Evolutionary conservation across 37 sponge, comb jelly and placozoan genomes (phyloP).

Genomic region (Chondrilla cf. caribensis): DNA sequence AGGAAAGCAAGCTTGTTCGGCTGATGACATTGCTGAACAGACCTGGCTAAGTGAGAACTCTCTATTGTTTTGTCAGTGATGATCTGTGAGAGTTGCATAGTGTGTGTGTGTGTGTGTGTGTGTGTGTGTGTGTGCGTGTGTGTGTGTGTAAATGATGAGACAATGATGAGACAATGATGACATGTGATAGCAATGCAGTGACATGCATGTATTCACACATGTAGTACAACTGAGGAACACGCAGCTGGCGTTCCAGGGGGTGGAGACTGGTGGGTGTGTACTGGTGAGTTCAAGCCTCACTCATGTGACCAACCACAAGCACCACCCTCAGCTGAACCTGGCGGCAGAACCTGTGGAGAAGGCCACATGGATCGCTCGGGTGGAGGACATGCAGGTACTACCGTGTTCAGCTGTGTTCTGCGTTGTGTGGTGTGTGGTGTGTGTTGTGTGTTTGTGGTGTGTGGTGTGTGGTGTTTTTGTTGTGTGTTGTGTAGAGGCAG

Average conservation of each 20-base stretch:
- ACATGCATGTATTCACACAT: neutral
- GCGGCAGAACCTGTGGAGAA: conserved; percentile 69
- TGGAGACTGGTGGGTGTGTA: conserved; percentile 66
- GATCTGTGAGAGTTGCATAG: neutral
- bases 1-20: conserved; percentile 48
- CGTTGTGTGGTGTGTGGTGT: too few species aligned
- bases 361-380: conserved; percentile 67
- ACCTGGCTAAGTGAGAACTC: conserved; percentile 79
- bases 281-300: conserved; percentile 65
- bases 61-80: neutral
- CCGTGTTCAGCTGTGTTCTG: neutral
- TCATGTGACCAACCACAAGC: conserved; percentile 66
- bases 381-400: conserved; percentile 75
- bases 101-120: too few species aligned
- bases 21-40: conserved; percentile 49
- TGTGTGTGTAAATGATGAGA: too few species aligned
- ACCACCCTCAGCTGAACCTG: conserved; percentile 51
- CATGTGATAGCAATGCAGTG: too few species aligned
- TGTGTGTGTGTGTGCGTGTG: neutral
- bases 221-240: conserved; percentile 78
- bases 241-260: conserved; percentile 77
- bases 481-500: too few species aligned
- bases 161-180: too few species aligned
- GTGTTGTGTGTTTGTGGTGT: too few species aligned
- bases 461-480: too few species aligned